Evolutionary conservation across 2,888 invertebrate genomes (phyloP).

Genomic region (Folsomia manolachei): DNA sequence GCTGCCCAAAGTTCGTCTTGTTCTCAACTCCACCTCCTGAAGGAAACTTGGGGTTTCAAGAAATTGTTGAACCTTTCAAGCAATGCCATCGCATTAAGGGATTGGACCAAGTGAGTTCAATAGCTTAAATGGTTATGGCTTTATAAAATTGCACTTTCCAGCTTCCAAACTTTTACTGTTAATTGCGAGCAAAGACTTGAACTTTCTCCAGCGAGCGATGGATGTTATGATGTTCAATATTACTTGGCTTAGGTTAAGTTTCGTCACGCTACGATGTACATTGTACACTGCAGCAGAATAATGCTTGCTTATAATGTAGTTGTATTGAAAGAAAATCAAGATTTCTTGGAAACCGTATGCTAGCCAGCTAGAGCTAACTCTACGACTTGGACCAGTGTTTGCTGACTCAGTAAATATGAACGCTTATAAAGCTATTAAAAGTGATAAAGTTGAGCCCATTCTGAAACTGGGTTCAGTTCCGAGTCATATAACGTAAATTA

Average conservation of each 20-base stretch:
- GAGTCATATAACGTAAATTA: slow-evolving; percentile 19
- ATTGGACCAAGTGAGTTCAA: slow-evolving; percentile 13
- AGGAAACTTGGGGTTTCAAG: not conserved
- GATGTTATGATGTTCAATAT: too few relatives aligned
- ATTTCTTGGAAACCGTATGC: slow-evolving; percentile 12
- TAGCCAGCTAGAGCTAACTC: not conserved
- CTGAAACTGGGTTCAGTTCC: slow-evolving; percentile 3
- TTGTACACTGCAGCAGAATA: too few relatives aligned
- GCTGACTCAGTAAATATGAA: slow-evolving; percentile 17
- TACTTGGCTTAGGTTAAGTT: too few relatives aligned
- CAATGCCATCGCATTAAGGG: not conserved
- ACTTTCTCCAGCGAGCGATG: not conserved
- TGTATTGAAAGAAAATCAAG: not conserved
- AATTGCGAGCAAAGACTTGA: slow-evolving; percentile 11
- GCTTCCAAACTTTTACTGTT: slow-evolving; percentile 22
- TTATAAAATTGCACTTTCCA: slow-evolving; percentile 20
- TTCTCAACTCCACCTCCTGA: not conserved
- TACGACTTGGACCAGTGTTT: not conserved
- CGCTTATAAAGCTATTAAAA: slow-evolving; percentile 19
- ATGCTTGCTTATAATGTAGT: too few relatives aligned
- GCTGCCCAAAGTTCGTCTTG: not conserved
- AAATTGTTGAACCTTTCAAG: slow-evolving; percentile 1
- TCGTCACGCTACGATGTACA: too few relatives aligned
- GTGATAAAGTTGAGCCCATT: slow-evolving; percentile 14
- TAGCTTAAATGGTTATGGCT: slow-evolving; percentile 22